phyloP scores from a whole-genome alignment of 2,113 vertebrate genomes.

The Planiliza haematocheilus region DNA sequence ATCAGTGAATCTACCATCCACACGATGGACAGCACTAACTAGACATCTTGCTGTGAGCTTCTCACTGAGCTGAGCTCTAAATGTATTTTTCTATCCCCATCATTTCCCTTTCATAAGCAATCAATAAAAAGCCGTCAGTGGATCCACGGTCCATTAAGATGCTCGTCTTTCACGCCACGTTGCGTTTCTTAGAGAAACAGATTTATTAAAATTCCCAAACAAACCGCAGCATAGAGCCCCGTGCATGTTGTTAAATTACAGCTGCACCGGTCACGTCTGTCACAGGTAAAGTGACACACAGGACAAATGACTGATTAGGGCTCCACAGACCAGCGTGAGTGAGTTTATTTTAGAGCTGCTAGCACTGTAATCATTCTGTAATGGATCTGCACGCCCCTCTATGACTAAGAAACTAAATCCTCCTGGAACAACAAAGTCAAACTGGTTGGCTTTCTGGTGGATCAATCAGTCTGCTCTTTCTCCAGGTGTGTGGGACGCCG shows the following conservation, averaged over 20 bases:
- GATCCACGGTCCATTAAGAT: neutral
- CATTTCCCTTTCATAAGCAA: neutral
- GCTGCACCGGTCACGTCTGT: neutral
- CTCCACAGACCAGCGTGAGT: slow-evolving; percentile 37
- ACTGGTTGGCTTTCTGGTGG: neutral
- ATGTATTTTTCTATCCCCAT: neutral
- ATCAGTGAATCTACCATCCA: too few relatives aligned
- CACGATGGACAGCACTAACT: too few relatives aligned
- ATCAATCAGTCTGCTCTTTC: neutral
- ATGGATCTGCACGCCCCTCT: slow-evolving; percentile 23
- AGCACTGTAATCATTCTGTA: slow-evolving; percentile 36
- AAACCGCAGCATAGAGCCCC: neutral
- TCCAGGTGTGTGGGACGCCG: too few relatives aligned
- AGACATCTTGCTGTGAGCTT: neutral
- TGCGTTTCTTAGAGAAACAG: neutral
- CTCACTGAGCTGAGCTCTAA: too few relatives aligned
- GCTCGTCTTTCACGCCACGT: neutral
- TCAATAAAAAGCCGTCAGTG: neutral
- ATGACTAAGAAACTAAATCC: slow-evolving; percentile 6
- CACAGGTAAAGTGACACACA: slow-evolving; percentile 13
- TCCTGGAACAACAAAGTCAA: neutral
- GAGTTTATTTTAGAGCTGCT: slow-evolving; percentile 39
- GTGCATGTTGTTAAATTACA: neutral
- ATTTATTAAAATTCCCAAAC: neutral
- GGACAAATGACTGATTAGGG: slow-evolving; percentile 24